Evolutionary conservation across 2,888 invertebrate genomes (phyloP), one percentile per base, ranked within the genome.

Genomic region (Campopleginae sp.): DNA sequence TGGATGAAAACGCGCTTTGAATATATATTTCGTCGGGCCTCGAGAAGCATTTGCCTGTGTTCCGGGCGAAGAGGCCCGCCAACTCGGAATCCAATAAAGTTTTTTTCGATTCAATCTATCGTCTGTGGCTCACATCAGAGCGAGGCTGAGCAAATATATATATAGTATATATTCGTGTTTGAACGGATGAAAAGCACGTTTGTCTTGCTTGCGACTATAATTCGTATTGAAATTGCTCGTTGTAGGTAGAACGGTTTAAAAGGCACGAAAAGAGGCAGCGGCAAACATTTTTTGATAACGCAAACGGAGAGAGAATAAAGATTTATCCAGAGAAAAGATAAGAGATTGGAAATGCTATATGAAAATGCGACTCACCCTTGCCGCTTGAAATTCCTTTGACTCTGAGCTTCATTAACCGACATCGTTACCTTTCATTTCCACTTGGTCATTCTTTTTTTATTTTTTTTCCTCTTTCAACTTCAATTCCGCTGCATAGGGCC

Each of bases 21-120:
- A 82, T 85, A 79, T 71, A 46, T 23, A 33, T 58, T 14, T 31
- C 66, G 58, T 14, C 58, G 51, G 70, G 70, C 48, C 51, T 42
- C 48, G 79, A 82, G 75, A 71, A 72, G 48, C 33, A 72, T 79
- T 82, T 71, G 65, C 58, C 65, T 51, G n/a, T 66, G 72, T 33
- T 71, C 42, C 33, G 27, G 58, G 63, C 72, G 48, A 48, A 33
- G 23, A 54, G 61, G 66, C n/a, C 27, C 77, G 71, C 66, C 72
- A 72, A 51, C 77, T 82, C 46, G 58, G 63, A 85, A 82, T 85
- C 82, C 85, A 85, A 85, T 85, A 82, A 85, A 85, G 79, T 79
- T 85, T 85, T 84, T 85, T 74, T 46, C 58, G 58, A 48, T 71
- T 75, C 63, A 82, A 82, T 82, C 79, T 82, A 76, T 80, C 71